phyloP scores from a whole-genome alignment of 1,140 invertebrate genomes.

The Caerostris darwini region DNA sequence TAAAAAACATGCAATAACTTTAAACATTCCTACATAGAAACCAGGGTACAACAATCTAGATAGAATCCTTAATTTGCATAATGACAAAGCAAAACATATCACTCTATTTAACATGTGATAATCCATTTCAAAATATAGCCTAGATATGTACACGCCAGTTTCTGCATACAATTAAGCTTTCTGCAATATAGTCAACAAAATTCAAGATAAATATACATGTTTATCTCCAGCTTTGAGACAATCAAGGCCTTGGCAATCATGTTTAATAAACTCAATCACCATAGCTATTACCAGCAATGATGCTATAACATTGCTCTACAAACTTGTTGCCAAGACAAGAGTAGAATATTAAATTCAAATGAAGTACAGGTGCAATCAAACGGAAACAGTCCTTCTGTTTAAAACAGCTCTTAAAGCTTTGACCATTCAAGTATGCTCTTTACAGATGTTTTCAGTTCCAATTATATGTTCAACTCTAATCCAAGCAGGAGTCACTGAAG shows the following conservation, averaged over 20 bases:
- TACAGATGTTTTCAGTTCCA: slow-evolving; percentile 33
- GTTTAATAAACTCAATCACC: slow-evolving; percentile 60
- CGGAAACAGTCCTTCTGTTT: slow-evolving; percentile 43
- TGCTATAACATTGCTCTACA: slow-evolving; percentile 75
- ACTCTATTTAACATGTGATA: slow-evolving; percentile 57
- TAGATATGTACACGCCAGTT: slow-evolving; percentile 67
- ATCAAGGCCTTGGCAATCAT: background rate
- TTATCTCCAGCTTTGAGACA: slow-evolving; percentile 36
- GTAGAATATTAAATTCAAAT: slow-evolving; percentile 73
- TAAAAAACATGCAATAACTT: slow-evolving; percentile 60
- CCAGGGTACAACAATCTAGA: slow-evolving; percentile 70
- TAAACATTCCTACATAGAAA: slow-evolving; percentile 70
- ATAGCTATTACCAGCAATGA: slow-evolving; percentile 71
- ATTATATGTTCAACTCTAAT: background rate
- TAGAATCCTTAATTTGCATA: slow-evolving; percentile 54
- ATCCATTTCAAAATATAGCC: slow-evolving; percentile 63
- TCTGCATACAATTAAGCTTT: slow-evolving; percentile 54
- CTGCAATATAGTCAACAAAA: slow-evolving; percentile 54
- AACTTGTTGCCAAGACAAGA: slow-evolving; percentile 69
- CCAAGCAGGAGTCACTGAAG: slow-evolving; percentile 59
- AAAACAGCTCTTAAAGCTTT: background rate
- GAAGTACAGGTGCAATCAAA: slow-evolving; percentile 74
- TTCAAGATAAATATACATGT: slow-evolving; percentile 69
- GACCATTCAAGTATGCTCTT: slow-evolving; percentile 15
- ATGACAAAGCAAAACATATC: slow-evolving; percentile 61